Conservation (phyloP, 37 sponge, comb jelly and placozoan species). For the Beroe ovata region DNA sequence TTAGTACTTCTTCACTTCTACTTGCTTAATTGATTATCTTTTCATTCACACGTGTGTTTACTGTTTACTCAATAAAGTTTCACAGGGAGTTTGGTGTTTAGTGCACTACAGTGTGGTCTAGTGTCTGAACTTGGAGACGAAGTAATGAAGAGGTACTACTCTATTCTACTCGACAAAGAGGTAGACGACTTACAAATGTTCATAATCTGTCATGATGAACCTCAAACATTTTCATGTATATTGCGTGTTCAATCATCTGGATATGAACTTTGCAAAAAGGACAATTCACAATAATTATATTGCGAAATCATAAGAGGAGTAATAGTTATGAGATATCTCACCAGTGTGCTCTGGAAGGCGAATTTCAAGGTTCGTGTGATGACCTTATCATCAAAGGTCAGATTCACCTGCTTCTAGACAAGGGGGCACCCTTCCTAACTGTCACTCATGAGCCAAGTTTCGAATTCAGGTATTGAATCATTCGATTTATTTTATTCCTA, state of each 20-base stretch:
- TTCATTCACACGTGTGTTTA: too few relatives aligned
- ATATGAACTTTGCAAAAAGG: too few relatives aligned
- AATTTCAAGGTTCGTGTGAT: not conserved
- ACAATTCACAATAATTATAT: too few relatives aligned
- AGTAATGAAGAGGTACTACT: conserved; percentile 4
- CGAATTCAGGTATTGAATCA: conserved; percentile 40
- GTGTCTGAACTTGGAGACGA: not conserved
- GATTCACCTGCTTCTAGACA: conserved; percentile 13
- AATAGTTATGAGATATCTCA: too few relatives aligned
- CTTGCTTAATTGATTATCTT: too few relatives aligned
- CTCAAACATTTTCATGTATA: too few relatives aligned
- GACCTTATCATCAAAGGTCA: not conserved
- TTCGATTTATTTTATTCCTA: too few relatives aligned
- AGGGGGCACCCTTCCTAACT: not conserved
- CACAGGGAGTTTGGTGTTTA: not conserved
- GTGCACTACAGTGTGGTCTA: not conserved
- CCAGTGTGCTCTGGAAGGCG: not conserved
- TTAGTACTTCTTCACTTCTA: too few relatives aligned
- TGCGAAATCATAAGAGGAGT: too few relatives aligned
- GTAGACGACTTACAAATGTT: not conserved
- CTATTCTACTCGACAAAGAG: conserved; percentile 33
- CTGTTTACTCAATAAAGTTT: too few relatives aligned
- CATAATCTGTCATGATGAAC: too few relatives aligned
- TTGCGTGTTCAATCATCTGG: too few relatives aligned
- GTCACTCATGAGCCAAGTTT: not conserved